Conservation (phyloP, 2,888 invertebrate genomes). For the Pterostichus madidus region DNA sequence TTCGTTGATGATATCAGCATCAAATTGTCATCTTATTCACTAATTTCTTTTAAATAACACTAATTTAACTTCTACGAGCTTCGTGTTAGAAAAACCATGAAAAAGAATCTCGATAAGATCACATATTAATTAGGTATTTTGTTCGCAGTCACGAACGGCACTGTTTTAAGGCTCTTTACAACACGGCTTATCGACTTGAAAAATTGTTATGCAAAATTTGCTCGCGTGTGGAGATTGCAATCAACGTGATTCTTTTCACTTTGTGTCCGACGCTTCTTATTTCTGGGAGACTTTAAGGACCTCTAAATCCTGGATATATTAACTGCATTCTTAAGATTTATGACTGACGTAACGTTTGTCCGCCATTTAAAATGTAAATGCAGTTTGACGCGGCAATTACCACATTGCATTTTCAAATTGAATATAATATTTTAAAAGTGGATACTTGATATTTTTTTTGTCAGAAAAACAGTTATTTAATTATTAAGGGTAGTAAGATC, state of each 20-base stretch:
- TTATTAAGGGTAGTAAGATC: no score
- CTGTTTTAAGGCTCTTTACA: slow-evolving; percentile 45
- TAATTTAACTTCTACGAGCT: slow-evolving; percentile 35
- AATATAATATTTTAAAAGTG: no score
- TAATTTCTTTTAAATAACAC: slow-evolving; percentile 49
- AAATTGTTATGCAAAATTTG: slow-evolving; percentile 59
- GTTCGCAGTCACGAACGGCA: slow-evolving; percentile 51
- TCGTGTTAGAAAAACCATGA: slow-evolving; percentile 52
- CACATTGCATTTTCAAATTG: no score
- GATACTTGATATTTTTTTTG: no score
- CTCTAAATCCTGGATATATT: slow-evolving; percentile 1
- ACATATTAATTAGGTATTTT: slow-evolving; percentile 62
- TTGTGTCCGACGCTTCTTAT: slow-evolving; percentile 48
- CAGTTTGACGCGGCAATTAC: not conserved
- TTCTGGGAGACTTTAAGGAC: slow-evolving; percentile 8
- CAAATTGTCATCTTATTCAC: slow-evolving; percentile 36
- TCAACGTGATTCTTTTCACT: slow-evolving; percentile 54
- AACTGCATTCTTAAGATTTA: slow-evolving; percentile 15
- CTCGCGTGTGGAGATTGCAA: slow-evolving; percentile 59
- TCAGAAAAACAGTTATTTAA: no score
- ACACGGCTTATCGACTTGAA: slow-evolving; percentile 43
- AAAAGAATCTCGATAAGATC: slow-evolving; percentile 48
- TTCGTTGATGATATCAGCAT: slow-evolving; percentile 2
- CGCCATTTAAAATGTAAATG: not conserved
- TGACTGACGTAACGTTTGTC: not conserved